These are phyloP conservation scores for Sitta carolinensis DNA, from an alignment of 2,797 vertebrate genomes.

Conservation along the genomic window DNA sequence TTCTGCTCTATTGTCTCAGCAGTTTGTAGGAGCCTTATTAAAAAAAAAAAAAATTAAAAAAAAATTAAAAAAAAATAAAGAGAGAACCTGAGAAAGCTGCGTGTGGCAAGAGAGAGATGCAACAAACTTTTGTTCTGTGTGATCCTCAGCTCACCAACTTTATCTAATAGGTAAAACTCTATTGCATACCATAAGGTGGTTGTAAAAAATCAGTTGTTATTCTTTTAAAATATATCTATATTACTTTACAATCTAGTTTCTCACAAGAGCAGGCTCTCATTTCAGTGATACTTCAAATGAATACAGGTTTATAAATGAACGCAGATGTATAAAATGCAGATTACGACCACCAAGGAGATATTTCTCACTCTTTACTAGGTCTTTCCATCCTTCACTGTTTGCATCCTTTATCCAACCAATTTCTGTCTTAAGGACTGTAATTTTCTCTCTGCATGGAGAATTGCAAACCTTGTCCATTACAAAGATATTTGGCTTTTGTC, in stretches of 20 bases:
- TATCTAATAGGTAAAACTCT: not conserved
- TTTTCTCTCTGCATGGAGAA: not conserved
- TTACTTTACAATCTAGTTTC: not conserved
- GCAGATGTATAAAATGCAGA: not conserved
- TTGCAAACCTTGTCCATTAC: not conserved
- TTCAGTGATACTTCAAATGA: not conserved
- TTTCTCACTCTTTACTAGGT: not conserved
- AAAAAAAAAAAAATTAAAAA: not conserved
- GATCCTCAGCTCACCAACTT: not conserved
- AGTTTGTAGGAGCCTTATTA: not conserved
- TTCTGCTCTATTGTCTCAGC: not conserved
- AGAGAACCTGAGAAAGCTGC: not conserved
- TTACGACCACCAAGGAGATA: not conserved
- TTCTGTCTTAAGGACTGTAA: not conserved
- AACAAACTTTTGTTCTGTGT: not conserved
- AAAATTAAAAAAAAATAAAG: not conserved
- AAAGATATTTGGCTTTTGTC: not conserved
- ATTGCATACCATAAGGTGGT: not conserved
- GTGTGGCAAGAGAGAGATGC: no score
- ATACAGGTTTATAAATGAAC: not conserved
- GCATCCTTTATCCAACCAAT: not conserved
- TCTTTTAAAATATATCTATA: not conserved
- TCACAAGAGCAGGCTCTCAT: not conserved
- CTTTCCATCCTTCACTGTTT: not conserved
- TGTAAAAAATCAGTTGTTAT: not conserved